Base-by-base conservation (phyloP, 2,888 invertebrate species). In the Chloroclystis v-ata region DNA sequence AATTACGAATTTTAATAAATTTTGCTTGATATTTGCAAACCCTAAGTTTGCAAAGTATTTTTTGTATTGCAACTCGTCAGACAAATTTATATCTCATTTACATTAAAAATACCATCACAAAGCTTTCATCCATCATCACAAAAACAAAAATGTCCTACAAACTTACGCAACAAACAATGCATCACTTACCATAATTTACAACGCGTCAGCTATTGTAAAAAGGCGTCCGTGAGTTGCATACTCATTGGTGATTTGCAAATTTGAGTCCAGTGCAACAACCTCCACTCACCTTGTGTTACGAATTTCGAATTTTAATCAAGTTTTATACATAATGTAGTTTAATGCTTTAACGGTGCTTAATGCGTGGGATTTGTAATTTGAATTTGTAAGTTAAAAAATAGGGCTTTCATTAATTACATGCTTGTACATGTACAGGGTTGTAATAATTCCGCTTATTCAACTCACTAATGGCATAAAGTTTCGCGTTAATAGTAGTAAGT, bases 221-320 rank as follows among this genome's bases (percentile, higher is more conserved):
- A 61, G 58, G 7, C n/a, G 60, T 33, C 48, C 82, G 82, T 80
- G 82, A 63, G 67, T 54, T 47, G 81, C 74, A 80, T 83, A 59
- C 59, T 59, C 67, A 67, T 60, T 38, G 64, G 49, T 56, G 62
- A 80, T 78, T 76, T 81, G 81, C 81, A 77, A 84, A 79, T 78
- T 75, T 65, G 42, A 48, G 49, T 35, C 46, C 51, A 50, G 85
- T 81, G 84, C 86, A 82, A 71, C 76, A 83, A 54, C 76, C 85
- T 67, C 68, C 11, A 57, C 61, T 86, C 80, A 86, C 86, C 86
- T 86, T 86, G 86, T 66, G 56, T 53, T 63, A 69, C 72, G 80
- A 67, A 67, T 55, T 43, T 42, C 51, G 85, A 81, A 85, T 83
- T 56, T 61, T 45, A 74, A 78, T 67, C 61, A 64, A 45, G 59